A percentile compares a stretch with the other conserved stretches of the same genome.
phyloP scores from a whole-genome alignment of 2,797 vertebrate genomes.

The Spinus olivaceus region DNA sequence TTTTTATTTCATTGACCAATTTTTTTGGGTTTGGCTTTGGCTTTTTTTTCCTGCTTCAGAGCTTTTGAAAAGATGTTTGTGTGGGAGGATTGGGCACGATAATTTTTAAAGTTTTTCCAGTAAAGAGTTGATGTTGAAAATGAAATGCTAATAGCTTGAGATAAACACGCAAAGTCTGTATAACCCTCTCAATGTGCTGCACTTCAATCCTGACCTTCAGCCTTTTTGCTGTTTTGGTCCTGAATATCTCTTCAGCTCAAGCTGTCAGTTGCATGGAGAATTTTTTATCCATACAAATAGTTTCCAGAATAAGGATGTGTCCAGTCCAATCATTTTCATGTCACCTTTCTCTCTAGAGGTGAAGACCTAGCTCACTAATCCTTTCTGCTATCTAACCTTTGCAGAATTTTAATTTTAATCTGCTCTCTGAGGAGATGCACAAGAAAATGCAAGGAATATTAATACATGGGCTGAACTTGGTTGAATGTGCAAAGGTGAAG shows the following conservation, averaged over 20 bases:
- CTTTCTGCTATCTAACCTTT: constrained; percentile 49
- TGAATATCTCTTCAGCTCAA: constrained; percentile 16
- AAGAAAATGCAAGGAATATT: constrained; percentile 56
- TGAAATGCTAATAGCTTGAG: constrained; percentile 26
- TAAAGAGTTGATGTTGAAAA: constrained; percentile 5
- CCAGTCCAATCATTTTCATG: constrained; percentile 32
- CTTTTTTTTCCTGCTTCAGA: background rate
- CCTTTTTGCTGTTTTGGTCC: constrained; percentile 20
- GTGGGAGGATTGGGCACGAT: background rate
- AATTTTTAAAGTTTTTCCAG: constrained; percentile 3
- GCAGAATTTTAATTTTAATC: constrained; percentile 64
- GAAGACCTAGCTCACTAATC: constrained; percentile 55
- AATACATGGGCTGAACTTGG: constrained; percentile 3
- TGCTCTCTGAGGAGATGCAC: constrained; percentile 46
- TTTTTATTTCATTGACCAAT: background rate
- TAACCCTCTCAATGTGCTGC: background rate
- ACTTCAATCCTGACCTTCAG: constrained; percentile 52
- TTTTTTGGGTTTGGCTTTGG: background rate
- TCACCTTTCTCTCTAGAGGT: constrained; percentile 49
- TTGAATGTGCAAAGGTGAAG: constrained; percentile 1
- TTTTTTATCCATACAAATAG: constrained; percentile 13
- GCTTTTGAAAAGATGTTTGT: background rate
- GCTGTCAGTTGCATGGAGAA: constrained; percentile 1
- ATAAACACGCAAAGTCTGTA: background rate
- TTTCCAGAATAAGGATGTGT: constrained; percentile 30